A percentile compares a stretch with the other conserved stretches of the same genome.
These are phyloP conservation scores for Macaria liturata DNA, from an alignment of 2,888 invertebrate species.

Conservation along the genomic window DNA sequence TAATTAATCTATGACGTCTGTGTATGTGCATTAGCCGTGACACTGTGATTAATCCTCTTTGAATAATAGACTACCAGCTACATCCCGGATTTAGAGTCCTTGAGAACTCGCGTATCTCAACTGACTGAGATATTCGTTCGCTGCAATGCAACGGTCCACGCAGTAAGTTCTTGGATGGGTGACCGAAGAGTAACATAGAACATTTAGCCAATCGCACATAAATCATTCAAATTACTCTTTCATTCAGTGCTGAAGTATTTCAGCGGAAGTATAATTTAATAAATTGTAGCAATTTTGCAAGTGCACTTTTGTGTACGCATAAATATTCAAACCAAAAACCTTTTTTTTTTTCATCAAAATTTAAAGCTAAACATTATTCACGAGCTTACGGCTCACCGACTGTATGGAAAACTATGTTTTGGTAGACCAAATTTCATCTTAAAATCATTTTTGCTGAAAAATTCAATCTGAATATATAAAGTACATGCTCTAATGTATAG, in stretches of 20 bases:
- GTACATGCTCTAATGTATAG: no score
- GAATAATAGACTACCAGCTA: slow-evolving; percentile 4
- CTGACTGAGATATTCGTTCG: no score
- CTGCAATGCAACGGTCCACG: no score
- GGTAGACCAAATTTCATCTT: no score
- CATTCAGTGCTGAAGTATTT: background rate
- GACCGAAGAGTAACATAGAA: no score
- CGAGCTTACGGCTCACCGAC: background rate
- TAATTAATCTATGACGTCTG: slow-evolving; percentile 20
- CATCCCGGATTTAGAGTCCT: no score
- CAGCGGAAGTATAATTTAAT: slow-evolving; percentile 6
- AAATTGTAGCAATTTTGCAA: slow-evolving; percentile 5
- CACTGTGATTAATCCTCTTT: slow-evolving; percentile 10
- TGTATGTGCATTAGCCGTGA: slow-evolving; percentile 7
- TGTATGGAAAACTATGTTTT: no score
- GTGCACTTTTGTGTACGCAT: slow-evolving; percentile 2
- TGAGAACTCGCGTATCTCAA: no score
- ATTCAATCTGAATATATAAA: no score
- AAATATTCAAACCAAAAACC: slow-evolving; percentile 9
- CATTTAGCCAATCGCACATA: no score
- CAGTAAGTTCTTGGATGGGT: no score
- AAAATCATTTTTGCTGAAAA: no score
- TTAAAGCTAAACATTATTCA: background rate
- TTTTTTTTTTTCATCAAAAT: slow-evolving; percentile 11
- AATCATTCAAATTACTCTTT: background rate